Conservation (phyloP, 2,888 invertebrate species). For the Drosophila borealis region DNA sequence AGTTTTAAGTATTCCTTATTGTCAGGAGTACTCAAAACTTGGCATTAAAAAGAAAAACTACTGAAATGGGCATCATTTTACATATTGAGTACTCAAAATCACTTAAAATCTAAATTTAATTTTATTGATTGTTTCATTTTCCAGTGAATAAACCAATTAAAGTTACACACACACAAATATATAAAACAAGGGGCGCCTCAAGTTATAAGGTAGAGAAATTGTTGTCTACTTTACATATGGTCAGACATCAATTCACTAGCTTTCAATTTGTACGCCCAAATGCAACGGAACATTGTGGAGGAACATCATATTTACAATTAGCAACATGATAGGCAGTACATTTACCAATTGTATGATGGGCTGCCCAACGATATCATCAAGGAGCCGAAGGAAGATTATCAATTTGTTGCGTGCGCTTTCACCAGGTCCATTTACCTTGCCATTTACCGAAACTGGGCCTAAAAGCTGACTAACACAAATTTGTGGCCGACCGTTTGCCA, state of each 20-base stretch:
- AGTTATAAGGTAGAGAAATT: slow-evolving; percentile 51
- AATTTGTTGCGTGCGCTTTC: slow-evolving; percentile 66
- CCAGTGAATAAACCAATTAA: neutral
- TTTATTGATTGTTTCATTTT: neutral
- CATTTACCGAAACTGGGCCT: slow-evolving; percentile 31
- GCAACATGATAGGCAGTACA: slow-evolving; percentile 46
- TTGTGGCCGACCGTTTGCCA: slow-evolving; percentile 50
- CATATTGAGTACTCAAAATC: neutral
- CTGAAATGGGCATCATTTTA: neutral
- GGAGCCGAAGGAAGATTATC: slow-evolving; percentile 51
- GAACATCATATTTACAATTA: slow-evolving; percentile 43
- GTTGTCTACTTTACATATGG: slow-evolving; percentile 21
- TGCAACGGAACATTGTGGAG: slow-evolving; percentile 45
- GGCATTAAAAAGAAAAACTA: neutral
- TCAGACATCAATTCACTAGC: slow-evolving; percentile 70
- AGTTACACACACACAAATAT: neutral
- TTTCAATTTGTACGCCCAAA: slow-evolving; percentile 68
- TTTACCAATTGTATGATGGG: slow-evolving; percentile 16
- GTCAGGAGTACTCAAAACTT: slow-evolving; percentile 49
- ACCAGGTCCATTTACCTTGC: slow-evolving; percentile 50
- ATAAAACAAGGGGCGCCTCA: slow-evolving; percentile 27
- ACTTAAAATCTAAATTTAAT: no score
- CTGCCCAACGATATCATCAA: slow-evolving; percentile 55
- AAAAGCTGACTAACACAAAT: slow-evolving; percentile 63
- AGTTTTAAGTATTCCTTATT: no score